Conservation (phyloP, 1,140 invertebrate genomes). For the Solenopsis invicta region DNA sequence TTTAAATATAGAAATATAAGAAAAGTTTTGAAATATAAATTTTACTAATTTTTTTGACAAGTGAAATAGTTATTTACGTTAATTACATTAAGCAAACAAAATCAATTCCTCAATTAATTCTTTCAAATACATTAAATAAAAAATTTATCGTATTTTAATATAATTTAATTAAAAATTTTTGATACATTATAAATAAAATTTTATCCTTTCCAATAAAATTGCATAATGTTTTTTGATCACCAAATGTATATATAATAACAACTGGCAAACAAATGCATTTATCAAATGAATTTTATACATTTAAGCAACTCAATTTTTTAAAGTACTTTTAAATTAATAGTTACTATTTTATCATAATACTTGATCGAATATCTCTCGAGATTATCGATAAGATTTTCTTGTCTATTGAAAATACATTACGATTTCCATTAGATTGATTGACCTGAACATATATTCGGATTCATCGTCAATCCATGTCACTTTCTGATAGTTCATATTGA, state of each 20-base stretch:
- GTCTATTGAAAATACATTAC: neutral
- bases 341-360: neutral
- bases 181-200: too few relatives aligned
- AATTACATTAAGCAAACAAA: too few relatives aligned
- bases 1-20: too few relatives aligned
- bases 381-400: neutral
- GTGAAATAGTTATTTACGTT: too few relatives aligned
- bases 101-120: too few relatives aligned
- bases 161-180: too few relatives aligned
- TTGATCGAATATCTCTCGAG: neutral
- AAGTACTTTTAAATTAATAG: neutral
- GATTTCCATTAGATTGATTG: conserved; percentile 4
- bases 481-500: neutral
- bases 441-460: conserved; percentile 28
- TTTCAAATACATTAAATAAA: too few relatives aligned
- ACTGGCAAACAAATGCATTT: neutral
- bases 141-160: too few relatives aligned
- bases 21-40: too few relatives aligned
- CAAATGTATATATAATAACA: neutral
- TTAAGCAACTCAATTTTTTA: too few relatives aligned
- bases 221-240: neutral
- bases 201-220: neutral
- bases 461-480: neutral
- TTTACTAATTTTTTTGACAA: too few relatives aligned
- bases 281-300: neutral